Evolutionary conservation across 2,797 vertebrate genomes (phyloP), one percentile per base, ranked within the genome.

Genomic region (Geotria australis): DNA sequence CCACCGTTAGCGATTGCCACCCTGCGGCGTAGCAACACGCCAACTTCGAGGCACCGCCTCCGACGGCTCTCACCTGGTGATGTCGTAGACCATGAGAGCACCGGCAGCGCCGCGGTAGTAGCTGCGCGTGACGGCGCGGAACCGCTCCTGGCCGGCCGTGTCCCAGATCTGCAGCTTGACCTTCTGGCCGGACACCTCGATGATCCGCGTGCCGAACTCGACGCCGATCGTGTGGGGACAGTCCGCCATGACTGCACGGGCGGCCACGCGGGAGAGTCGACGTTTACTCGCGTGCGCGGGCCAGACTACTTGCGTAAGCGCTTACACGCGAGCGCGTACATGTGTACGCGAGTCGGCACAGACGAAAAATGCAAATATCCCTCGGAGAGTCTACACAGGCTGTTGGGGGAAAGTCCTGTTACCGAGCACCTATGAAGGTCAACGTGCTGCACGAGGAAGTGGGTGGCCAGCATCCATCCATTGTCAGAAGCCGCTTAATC

Each of bases 91-190:
- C 88, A 98, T 96, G 64, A 98, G 84, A 1, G 91, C 91, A 46
- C 91, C 91, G 1, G 91, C 91, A 1, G 91, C 91, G n/a, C 91
- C 91, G 63, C 91, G 79, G 73, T 98, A 98, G 72, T 98, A 98
- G 72, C 86, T 95, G 67, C 91, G 80, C 10, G 91, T 98, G 67
- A 98, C 91, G 51, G 91, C 88, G 70, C 91, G 73, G 73, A 98
- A 98, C 63, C 91, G 76, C 65, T 98, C 91, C 67, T 98, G 91
- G 59, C 91, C 91, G 58, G 91, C 91, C 47, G 91, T 98, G 74
- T 98, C 91, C 91, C 91, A 98, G 61, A 98, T 98, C 75, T 98
- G 91, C 74, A 98, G 78, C 77, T 98, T 98, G 71, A 98, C 93
- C 80, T 98, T 98, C 76, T 98, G 91, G 59, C 91, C 85, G 58